A percentile compares a stretch with the other conserved stretches of the same genome.
phyloP scores from a whole-genome alignment of 1,140 invertebrate genomes.

The Drosophila lini region DNA sequence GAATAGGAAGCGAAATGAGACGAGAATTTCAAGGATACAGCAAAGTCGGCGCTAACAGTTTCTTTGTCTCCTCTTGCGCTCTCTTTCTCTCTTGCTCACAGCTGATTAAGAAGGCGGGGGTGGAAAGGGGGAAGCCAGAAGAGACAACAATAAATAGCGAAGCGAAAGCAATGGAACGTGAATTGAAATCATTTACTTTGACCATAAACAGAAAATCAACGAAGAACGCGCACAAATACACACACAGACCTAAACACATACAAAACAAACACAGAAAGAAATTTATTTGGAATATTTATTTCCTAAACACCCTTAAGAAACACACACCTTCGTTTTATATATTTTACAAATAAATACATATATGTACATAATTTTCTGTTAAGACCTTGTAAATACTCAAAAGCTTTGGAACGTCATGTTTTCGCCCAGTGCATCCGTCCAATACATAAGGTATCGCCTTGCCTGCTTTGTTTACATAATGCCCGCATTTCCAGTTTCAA shows the following conservation, averaged over 20 bases:
- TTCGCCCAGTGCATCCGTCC: background rate
- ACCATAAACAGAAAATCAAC: constrained; percentile 39
- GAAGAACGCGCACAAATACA: constrained; percentile 20
- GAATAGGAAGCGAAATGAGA: constrained; percentile 66
- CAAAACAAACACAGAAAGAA: background rate
- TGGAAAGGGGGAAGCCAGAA: constrained; percentile 32
- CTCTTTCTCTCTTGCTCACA: constrained; percentile 39
- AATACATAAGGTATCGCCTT: constrained; percentile 25
- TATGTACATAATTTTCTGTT: too few relatives aligned
- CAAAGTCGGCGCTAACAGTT: constrained; percentile 60
- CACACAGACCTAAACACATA: constrained; percentile 5
- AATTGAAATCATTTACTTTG: constrained; percentile 75
- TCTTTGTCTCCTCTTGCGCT: constrained; percentile 49
- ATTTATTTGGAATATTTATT: background rate
- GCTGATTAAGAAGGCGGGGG: constrained; percentile 57
- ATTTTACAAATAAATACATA: background rate
- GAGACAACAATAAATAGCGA: constrained; percentile 37
- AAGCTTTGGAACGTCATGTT: background rate
- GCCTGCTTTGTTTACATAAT: constrained; percentile 36
- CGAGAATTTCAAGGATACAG: constrained; percentile 71
- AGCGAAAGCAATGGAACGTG: constrained; percentile 54
- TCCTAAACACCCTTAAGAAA: background rate
- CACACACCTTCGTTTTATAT: too few relatives aligned
- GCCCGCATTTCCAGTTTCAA: constrained; percentile 55
- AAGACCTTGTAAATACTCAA: background rate